Base-by-base conservation (phyloP, 2,113 vertebrate species). In the Naja naja region DNA sequence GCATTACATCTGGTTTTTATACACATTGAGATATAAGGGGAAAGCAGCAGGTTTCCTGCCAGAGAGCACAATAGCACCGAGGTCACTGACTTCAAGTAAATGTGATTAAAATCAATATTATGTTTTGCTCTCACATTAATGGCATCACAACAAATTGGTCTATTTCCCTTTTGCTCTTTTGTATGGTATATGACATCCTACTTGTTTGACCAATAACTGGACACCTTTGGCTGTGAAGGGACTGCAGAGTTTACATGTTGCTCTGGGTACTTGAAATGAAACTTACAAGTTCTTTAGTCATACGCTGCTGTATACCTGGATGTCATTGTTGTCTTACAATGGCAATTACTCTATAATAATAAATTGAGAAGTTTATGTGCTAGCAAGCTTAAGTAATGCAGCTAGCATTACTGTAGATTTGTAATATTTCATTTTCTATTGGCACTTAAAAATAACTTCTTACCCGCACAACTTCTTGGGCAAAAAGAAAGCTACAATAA, bases 401-500 rank as follows among this genome's bases (percentile, higher is more conserved):
- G 5, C n/a, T 74, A 74, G n/a, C n/a, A 34, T 74, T 20, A 18
- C 2, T 39, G n/a, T 39, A 27, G 5, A 1, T 7, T 74, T 74
- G n/a, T 39, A 74, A 34, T 39, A 39, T 39, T 74, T 74, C n/a
- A 74, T 39, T 74, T 74, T 16, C n/a, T 74, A 39, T 74, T 34
- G 14, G 69, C n/a, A 34, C 16, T 74, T 74, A 39, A 39, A 74
- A 74, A 74, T 20, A 20, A 74, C 39, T 74, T 74, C n/a, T 74
- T 74, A 74, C 39, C 34, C 0, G 34, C 34, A 20, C 34, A 81
- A 81, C 6, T 58, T 81, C 34, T 39, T 39, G 16, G 93, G 96
- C 88, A 95, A 10, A 90, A 92, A 74, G 34, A 55, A 85, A 85
- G 30, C 95, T 91, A n/a, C 93, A 89, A 92, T 89, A 91, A 93